These are phyloP conservation scores for Cyclura pinguis DNA, from an alignment of 2,797 vertebrate species.

Conservation along the genomic window DNA sequence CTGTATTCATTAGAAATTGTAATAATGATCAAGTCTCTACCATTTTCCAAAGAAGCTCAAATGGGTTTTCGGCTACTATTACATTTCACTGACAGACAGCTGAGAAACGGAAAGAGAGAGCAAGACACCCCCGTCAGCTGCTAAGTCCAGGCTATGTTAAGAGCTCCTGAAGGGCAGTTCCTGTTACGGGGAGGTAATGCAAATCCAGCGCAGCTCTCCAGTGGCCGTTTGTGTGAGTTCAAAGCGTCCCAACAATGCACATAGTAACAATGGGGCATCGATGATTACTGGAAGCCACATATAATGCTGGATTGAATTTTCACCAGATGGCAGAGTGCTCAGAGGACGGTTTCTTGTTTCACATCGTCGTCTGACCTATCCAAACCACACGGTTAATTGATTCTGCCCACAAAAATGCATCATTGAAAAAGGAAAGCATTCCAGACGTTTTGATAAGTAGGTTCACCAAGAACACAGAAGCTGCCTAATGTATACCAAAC, in stretches of 20 bases:
- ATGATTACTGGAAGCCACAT: conserved; percentile 45
- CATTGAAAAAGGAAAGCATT: accelerated
- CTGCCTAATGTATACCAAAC: background rate
- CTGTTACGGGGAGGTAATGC: accelerated
- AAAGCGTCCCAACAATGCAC: background rate
- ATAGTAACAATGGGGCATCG: background rate
- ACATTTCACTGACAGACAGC: background rate
- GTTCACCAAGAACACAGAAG: conserved; percentile 38
- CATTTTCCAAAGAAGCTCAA: background rate
- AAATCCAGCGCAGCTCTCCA: accelerated
- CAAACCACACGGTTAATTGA: conserved; percentile 56
- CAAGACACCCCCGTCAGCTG: conserved; percentile 7
- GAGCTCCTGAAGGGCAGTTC: conserved; percentile 25
- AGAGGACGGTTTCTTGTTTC: conserved; percentile 48
- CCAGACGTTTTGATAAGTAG: conserved; percentile 24
- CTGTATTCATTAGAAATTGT: accelerated
- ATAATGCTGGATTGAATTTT: background rate
- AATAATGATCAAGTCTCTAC: accelerated
- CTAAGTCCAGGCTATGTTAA: background rate
- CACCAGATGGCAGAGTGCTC: conserved; percentile 70
- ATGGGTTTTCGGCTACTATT: conserved; percentile 6
- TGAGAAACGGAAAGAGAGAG: conserved; percentile 33
- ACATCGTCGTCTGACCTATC: conserved; percentile 51
- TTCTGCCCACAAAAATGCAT: conserved; percentile 49
- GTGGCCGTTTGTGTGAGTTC: background rate